These are phyloP conservation scores for Laspeyria flexula DNA, from an alignment of 2,888 invertebrate genomes.

Conservation along the genomic window DNA sequence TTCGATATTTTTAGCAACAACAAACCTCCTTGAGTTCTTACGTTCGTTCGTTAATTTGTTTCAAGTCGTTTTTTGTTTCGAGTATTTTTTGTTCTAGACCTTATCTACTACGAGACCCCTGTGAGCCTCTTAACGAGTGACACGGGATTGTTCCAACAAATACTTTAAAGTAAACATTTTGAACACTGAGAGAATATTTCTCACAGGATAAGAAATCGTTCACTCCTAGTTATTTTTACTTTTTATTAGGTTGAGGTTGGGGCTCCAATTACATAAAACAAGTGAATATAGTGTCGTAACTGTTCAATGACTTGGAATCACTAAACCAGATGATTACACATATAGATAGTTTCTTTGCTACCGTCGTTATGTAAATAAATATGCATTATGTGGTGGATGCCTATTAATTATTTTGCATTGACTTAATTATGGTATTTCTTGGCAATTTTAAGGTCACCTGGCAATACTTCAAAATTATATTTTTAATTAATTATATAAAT, in stretches of 20 bases:
- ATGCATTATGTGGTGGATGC: no score
- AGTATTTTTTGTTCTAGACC: not conserved
- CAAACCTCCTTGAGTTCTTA: no score
- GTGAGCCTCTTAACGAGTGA: constrained; percentile 18
- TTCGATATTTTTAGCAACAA: constrained; percentile 4
- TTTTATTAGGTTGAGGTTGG: not conserved
- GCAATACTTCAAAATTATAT: no score
- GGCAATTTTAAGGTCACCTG: no score
- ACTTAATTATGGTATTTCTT: no score
- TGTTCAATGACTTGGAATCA: not conserved
- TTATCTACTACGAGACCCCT: not conserved
- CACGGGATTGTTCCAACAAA: constrained; percentile 19
- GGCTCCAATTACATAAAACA: no score
- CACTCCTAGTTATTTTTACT: not conserved
- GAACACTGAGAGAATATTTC: not conserved
- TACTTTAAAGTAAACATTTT: not conserved
- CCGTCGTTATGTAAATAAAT: no score
- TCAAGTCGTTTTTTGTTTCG: not conserved
- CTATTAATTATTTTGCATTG: no score
- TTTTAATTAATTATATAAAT: no score
- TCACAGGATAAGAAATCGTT: not conserved
- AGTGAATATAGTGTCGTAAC: not conserved
- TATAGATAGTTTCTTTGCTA: no score
- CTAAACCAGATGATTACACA: no score
- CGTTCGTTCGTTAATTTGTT: not conserved